Evolutionary conservation across 2,888 invertebrate species (phyloP).

Genomic region (Polyommatus icarus): DNA sequence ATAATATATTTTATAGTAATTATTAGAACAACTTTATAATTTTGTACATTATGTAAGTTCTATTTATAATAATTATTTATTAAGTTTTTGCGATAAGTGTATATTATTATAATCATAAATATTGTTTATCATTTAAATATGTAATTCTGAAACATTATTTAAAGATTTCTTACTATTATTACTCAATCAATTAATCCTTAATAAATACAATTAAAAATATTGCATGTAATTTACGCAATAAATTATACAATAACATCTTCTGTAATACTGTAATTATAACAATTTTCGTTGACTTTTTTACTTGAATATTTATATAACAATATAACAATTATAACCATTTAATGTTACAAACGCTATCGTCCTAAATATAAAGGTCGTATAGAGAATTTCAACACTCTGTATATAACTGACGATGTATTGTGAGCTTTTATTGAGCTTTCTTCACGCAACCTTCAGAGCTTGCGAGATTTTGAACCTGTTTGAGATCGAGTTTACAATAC

Average conservation of each 20-base stretch:
- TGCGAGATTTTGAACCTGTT: slow-evolving; percentile 21
- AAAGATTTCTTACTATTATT: not conserved
- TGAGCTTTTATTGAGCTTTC: slow-evolving; percentile 23
- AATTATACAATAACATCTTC: not conserved
- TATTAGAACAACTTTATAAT: too few relatives aligned
- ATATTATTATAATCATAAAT: too few relatives aligned
- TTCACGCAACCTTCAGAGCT: slow-evolving; percentile 18
- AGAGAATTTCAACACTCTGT: not conserved
- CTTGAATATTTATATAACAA: not conserved
- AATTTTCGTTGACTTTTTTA: not conserved
- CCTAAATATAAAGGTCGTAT: slow-evolving; percentile 2
- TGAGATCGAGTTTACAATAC: slow-evolving; percentile 13
- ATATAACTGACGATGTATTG: slow-evolving; percentile 11
- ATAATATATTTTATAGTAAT: too few relatives aligned
- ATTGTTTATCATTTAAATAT: too few relatives aligned
- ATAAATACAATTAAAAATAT: not conserved
- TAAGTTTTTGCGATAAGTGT: too few relatives aligned
- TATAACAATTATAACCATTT: slow-evolving; percentile 2
- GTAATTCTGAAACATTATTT: too few relatives aligned
- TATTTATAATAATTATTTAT: too few relatives aligned
- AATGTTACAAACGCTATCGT: slow-evolving; percentile 1
- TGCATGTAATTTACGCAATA: not conserved
- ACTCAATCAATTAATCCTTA: not conserved
- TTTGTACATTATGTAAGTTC: too few relatives aligned
- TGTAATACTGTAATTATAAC: not conserved